These are phyloP conservation scores for Autographa pulchrina DNA, from an alignment of 2,888 invertebrate genomes.

Conservation along the genomic window DNA sequence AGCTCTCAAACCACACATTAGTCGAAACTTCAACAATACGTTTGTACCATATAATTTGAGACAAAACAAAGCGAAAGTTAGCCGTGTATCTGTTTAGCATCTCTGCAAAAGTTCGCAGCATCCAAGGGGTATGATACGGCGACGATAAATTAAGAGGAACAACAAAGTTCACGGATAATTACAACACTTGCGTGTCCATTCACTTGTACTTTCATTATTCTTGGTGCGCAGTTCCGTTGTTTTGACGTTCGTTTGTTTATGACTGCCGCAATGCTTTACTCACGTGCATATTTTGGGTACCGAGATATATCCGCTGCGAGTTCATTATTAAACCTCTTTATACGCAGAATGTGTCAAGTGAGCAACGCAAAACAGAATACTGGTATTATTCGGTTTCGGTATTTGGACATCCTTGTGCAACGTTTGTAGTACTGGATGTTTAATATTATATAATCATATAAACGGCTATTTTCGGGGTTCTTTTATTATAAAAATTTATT, in stretches of 20 bases:
- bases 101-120: constrained; percentile 57
- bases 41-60: constrained; percentile 50
- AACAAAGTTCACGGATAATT: constrained; percentile 82
- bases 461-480: too few relatives aligned
- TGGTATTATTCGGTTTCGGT: not conserved
- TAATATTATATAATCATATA: not conserved
- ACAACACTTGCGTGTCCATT: constrained; percentile 84
- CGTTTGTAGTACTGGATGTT: not conserved
- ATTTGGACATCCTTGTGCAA: not conserved
- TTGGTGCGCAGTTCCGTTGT: constrained; percentile 70
- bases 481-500: too few relatives aligned
- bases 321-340: constrained; percentile 5
- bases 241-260: constrained; percentile 17
- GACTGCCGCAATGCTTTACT: not conserved
- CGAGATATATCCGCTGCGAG: not conserved
- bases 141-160: constrained; percentile 79
- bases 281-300: not conserved
- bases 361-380: not conserved
- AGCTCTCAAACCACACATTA: constrained; percentile 31
- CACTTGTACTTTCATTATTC: constrained; percentile 87
- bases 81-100: constrained; percentile 68
- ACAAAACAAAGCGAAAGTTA: constrained; percentile 56
- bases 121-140: constrained; percentile 66
- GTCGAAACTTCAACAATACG: constrained; percentile 53
- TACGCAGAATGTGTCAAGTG: not conserved